phyloP scores from a whole-genome alignment of 2,113 vertebrate genomes.

The Okapia johnstoni region DNA sequence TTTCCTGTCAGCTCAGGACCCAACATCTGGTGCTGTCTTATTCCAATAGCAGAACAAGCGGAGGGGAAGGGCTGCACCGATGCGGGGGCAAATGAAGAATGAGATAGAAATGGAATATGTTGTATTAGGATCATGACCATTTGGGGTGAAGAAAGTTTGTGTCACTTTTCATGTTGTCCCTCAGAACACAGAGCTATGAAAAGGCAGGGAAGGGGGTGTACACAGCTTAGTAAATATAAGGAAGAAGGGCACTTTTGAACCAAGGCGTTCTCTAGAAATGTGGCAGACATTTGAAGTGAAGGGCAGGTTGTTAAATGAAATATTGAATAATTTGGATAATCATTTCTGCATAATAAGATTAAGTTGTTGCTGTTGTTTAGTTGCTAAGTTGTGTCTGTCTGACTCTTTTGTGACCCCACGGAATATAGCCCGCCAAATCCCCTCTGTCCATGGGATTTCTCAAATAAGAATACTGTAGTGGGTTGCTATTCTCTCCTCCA shows the following conservation, averaged over 20 bases:
- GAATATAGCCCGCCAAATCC: background rate
- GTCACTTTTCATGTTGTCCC: background rate
- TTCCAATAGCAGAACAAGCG: background rate
- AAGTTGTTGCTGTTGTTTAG: background rate
- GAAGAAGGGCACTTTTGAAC: background rate
- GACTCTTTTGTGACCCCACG: background rate
- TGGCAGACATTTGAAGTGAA: background rate
- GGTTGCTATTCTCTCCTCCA: background rate
- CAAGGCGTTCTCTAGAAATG: background rate
- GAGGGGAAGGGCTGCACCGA: conserved; percentile 33
- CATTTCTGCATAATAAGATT: conserved; percentile 27
- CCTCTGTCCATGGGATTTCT: background rate
- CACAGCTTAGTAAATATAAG: background rate
- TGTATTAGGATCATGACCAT: conserved; percentile 3
- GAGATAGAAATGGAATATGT: background rate
- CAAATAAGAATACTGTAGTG: background rate
- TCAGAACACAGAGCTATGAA: background rate
- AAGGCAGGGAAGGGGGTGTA: background rate
- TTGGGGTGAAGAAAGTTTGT: background rate
- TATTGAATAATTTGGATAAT: conserved; percentile 41
- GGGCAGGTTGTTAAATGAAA: background rate
- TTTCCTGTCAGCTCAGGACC: background rate
- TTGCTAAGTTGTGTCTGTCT: background rate
- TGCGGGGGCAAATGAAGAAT: conserved; percentile 1
- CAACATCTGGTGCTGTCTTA: background rate